A percentile compares a stretch with the other conserved stretches of the same genome.
phyloP scores from a whole-genome alignment of 1,140 invertebrate species.

The Sarcophaga peregrina region DNA sequence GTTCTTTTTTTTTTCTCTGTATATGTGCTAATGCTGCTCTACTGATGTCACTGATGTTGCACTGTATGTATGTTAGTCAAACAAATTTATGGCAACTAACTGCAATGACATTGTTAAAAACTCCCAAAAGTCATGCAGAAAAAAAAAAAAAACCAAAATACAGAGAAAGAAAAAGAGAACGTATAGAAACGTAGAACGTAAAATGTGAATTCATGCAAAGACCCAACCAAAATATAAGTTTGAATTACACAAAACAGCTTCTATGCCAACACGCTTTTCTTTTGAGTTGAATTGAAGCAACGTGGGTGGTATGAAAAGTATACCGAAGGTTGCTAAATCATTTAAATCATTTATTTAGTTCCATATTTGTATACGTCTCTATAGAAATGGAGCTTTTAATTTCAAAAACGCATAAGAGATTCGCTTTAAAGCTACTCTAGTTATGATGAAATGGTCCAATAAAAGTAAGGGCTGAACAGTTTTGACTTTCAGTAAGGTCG shows the following conservation, averaged over 20 bases:
- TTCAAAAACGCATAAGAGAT: no score
- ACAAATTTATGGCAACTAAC: conserved; percentile 40
- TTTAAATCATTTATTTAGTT: no score
- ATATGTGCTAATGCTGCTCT: background rate
- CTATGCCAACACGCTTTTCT: background rate
- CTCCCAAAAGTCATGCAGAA: conserved; percentile 34
- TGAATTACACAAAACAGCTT: background rate
- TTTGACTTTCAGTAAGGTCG: no score
- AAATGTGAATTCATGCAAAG: background rate
- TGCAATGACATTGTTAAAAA: conserved; percentile 30
- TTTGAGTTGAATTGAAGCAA: no score
- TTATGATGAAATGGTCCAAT: no score
- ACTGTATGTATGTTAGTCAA: conserved; percentile 30
- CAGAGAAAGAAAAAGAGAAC: no score
- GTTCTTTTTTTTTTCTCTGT: conserved; percentile 9
- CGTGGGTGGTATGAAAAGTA: no score
- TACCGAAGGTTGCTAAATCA: no score
- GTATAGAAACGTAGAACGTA: background rate
- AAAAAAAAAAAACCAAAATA: conserved; percentile 7
- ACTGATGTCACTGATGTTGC: background rate
- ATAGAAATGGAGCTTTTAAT: no score
- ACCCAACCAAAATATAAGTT: background rate
- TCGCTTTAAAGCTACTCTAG: no score
- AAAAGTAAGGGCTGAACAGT: no score
- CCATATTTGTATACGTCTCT: no score